Percentiles rank a stretch among this genome's conserved stretches.
These are phyloP conservation scores for Parauchenoglanis ngamensis DNA, from an alignment of 2,797 vertebrate species.

Conservation along the genomic window DNA sequence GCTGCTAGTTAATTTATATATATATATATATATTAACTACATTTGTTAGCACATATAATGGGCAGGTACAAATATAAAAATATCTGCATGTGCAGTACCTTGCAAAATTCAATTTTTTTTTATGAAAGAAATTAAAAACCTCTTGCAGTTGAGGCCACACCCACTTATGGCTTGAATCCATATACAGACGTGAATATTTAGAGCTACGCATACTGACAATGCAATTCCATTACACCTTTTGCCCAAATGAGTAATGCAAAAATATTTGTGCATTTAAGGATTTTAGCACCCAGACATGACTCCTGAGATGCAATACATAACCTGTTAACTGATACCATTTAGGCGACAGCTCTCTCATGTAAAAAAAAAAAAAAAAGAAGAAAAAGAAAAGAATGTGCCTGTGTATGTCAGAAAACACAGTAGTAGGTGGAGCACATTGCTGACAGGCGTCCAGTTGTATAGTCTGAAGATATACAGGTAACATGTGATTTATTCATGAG, in stretches of 20 bases:
- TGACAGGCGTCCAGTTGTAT: conserved; percentile 64
- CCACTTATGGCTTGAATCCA: not conserved
- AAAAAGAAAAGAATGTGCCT: not conserved
- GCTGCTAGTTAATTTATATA: not conserved
- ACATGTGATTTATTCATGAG: not conserved
- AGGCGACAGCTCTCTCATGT: not conserved
- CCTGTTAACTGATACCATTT: not conserved
- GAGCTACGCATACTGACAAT: not conserved
- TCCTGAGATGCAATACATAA: not conserved
- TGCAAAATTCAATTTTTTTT: not conserved
- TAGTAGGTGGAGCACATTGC: conserved; percentile 55
- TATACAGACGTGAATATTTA: not conserved
- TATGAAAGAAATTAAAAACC: not conserved
- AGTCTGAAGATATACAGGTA: not conserved
- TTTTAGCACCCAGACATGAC: not conserved
- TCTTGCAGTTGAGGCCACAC: not conserved
- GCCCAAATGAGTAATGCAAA: not conserved
- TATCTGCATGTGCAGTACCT: not conserved
- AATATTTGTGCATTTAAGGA: not conserved
- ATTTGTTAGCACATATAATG: not conserved
- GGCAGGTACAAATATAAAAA: too few species aligned
- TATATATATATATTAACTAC: not conserved
- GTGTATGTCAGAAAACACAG: not conserved
- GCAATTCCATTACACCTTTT: not conserved
- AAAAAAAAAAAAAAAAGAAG: not conserved